phyloP scores from a whole-genome alignment of 2,113 vertebrate species.

The Lophochroa leadbeateri region DNA sequence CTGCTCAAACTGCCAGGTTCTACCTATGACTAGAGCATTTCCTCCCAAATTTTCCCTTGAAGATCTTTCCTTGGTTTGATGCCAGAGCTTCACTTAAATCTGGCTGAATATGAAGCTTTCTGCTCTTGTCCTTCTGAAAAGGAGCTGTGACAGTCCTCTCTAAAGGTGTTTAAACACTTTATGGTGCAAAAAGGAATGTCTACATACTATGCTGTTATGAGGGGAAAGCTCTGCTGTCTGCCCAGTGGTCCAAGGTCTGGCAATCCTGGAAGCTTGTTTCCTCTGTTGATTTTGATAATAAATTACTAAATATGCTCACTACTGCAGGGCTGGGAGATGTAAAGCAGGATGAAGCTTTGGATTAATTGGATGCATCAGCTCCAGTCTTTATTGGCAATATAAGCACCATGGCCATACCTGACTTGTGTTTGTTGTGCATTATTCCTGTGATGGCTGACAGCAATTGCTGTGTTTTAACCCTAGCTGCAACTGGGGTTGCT shows the following conservation, averaged over 20 bases:
- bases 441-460: not conserved
- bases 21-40: not conserved
- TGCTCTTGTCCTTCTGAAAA: not conserved
- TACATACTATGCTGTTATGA: not conserved
- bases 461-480: not conserved
- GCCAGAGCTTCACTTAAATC: not conserved
- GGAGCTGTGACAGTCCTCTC: not conserved
- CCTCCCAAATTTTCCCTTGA: not conserved
- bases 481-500: not conserved
- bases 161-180: not conserved
- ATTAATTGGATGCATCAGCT: not conserved
- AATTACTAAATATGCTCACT: not conserved
- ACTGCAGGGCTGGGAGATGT: not conserved
- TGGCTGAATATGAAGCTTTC: not conserved
- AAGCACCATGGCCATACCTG: not conserved
- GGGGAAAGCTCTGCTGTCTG: not conserved
- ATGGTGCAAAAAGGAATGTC: not conserved
- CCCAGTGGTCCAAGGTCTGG: not conserved
- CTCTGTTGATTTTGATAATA: not conserved
- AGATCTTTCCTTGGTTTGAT: not conserved
- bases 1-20: not conserved
- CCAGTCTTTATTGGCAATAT: not conserved
- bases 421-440: not conserved
- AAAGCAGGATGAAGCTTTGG: not conserved
- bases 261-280: not conserved